A percentile compares a stretch with the other conserved stretches of the same genome.
Conservation (phyloP, 2,797 vertebrate genomes). For the Acipenser oxyrinchus region DNA sequence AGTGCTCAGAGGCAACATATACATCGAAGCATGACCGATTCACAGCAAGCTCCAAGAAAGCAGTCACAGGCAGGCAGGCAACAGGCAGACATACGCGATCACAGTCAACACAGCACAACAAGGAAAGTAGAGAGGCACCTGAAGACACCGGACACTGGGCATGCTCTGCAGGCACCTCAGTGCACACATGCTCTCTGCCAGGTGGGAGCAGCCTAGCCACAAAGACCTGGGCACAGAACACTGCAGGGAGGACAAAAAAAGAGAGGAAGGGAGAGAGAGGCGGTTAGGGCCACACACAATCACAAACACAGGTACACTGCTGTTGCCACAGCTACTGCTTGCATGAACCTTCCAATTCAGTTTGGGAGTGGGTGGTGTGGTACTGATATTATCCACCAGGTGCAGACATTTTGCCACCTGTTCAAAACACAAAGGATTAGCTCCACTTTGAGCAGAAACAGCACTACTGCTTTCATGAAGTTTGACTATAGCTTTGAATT, state of each 20-base stretch:
- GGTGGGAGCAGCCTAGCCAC: conserved; percentile 99
- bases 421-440: too few species aligned
- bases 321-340: not conserved
- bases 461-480: too few species aligned
- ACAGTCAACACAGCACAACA: conserved; percentile 51
- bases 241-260: conserved; percentile 91
- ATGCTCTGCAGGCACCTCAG: conserved; percentile 99
- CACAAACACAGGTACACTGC: not conserved
- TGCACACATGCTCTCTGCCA: conserved; percentile 99
- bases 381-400: too few species aligned
- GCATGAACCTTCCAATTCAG: too few species aligned
- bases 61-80: conserved; percentile 10
- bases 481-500: too few species aligned
- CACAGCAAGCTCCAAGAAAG: not conserved
- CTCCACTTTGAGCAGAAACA: too few species aligned
- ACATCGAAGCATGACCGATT: too few species aligned
- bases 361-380: too few species aligned
- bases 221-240: conserved; percentile 99
- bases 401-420: too few species aligned
- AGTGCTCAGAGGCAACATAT: too few species aligned
- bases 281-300: conserved; percentile 49
- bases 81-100: not conserved
- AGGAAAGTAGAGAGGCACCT: conserved; percentile 87
- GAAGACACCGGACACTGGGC: conserved; percentile 98
- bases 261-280: conserved; percentile 78